Evolutionary conservation across 2,113 vertebrate genomes (phyloP), one percentile per base, ranked within the genome.

Genomic region (Cephalopholis sonnerati): DNA sequence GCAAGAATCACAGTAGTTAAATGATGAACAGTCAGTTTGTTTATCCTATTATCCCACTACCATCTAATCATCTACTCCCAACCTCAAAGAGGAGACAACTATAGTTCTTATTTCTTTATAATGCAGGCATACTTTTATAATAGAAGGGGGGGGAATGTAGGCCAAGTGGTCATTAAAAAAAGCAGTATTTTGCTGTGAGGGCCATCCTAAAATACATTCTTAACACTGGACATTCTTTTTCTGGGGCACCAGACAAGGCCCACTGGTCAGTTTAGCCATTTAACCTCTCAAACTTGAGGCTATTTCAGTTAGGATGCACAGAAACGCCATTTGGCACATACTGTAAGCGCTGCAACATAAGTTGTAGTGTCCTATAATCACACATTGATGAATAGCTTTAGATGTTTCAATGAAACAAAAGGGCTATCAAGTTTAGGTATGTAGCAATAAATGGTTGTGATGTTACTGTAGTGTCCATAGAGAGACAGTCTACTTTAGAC

Each of bases 241-340:
- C 74, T 53, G 44, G 59, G 53, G 44, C 66, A 65, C 5, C 29
- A 74, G 20, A 65, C 7, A n/a, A 75, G 25, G 20, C 20, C 50
- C 3, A 4, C 20, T 32, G 70, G 70, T 81, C 44, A 67, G 54
- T 39, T 64, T 12, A 27, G 32, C 27, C 9, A 1, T 57, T 69
- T 51, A 17, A 51, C 27, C 5, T 39, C 20, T 79, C 62, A 44
- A 58, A 32, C 15, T 24, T 0, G 27, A 22, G 6, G 24, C 25
- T 71, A 15, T 66, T 50, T 79, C 46, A 54, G 0, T 32, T 7
- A 32, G 3, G 3, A 68, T n/a, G 15, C 3, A 54, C n/a, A 11
- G 58, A 61, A 32, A 20, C 20, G 4, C 7, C 29, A 61, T n/a
- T n/a, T 41, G 12, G 36, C 36, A 41, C 11, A 22, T 22, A 62